Evolutionary conservation across 2,797 vertebrate genomes (phyloP), one percentile per base, ranked within the genome.

Genomic region (Paratrypauchen microcephalus): DNA sequence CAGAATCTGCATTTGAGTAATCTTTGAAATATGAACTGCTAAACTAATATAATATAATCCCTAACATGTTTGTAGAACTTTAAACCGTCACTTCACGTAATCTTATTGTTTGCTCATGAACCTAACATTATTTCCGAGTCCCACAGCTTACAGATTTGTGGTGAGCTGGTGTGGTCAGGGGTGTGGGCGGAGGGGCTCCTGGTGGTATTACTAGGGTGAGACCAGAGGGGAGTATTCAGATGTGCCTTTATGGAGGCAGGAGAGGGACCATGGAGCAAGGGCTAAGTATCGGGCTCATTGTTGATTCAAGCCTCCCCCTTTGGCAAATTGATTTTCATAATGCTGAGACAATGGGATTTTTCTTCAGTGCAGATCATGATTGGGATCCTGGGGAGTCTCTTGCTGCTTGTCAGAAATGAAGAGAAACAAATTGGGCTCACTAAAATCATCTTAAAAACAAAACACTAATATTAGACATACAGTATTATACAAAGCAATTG

Each of bases 321-420:
- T 83, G 88, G 88, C 86, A 80, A 88, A 78, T 81, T 73, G 81
- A 89, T 91, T 90, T 91, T 89, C 85, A 88, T 91, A 89, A 90
- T 84, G 87, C 88, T 88, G 82, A 87, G 79, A 92, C 86, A 86
- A 88, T 85, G 76, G 48, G 76, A 69, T 86, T 83, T 85, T 71
- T 78, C 72, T 72, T 47, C 32, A 64, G 23, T 64, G 23, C 67
- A 70, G 66, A 72, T 71, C 63, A 57, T 70, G 63, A 71, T 62
- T 79, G 72, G 66, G 32, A 79, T 74, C 71, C 62, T 57, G 60
- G 65, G 21, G 48, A 80, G 68, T 83, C 71, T 0, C 2, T 65
- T 60, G 12, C 55, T 72, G 66, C 71, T 67, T 66, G 63, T 77
- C 74, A 72, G 58, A 78, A 77, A 76, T 71, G 32, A 83, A 71